Evolutionary conservation across 2,113 vertebrate species (phyloP), one percentile per base, ranked within the genome.

Genomic region (Platichthys stellatus): DNA sequence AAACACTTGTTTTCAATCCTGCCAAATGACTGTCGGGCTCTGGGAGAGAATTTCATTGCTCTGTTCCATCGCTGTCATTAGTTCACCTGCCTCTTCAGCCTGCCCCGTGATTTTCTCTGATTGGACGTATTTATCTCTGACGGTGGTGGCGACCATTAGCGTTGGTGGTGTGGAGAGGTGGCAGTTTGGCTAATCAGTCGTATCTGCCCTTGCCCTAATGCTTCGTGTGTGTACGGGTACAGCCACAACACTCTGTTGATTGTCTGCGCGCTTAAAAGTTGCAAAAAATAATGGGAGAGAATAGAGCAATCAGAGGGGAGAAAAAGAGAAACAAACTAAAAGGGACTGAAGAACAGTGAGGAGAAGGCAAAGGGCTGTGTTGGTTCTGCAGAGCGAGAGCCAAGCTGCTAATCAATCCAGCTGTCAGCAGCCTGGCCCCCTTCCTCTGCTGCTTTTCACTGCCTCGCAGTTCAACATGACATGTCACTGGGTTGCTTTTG

Each of bases 41-140:
- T 57, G 35, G 66, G 81, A 86, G 88, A 81, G 69, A 73, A 80
- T 86, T 81, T 85, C 80, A 88, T 83, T 59, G 47, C 47, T 84
- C 64, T 75, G 72, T 66, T 87, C 76, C 71, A 51, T 91, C 78
- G 56, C 82, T 64, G 84, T 88, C 90, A 91, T 92, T 91, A 90
- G 87, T 85, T 91, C 89, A 89, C 86, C 88, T 90, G 89, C 88
- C 88, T 91, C 88, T 90, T 91, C 90, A 88, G 82, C 72, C 74
- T 20, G 73, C 83, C 71, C 31, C 31, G 76, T 88, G 88, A 93
- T 92, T 92, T 87, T 87, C 80, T 85, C 80, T 92, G 92, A 93
- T 90, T 93, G 90, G 89, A 79, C 74, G 57, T 82, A 85, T 89
- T 93, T 92, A 91, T 91, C 88, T 85, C 86, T 78, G 89, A 87